phyloP scores from a whole-genome alignment of 2,113 vertebrate species.

The Tamias sibiricus region DNA sequence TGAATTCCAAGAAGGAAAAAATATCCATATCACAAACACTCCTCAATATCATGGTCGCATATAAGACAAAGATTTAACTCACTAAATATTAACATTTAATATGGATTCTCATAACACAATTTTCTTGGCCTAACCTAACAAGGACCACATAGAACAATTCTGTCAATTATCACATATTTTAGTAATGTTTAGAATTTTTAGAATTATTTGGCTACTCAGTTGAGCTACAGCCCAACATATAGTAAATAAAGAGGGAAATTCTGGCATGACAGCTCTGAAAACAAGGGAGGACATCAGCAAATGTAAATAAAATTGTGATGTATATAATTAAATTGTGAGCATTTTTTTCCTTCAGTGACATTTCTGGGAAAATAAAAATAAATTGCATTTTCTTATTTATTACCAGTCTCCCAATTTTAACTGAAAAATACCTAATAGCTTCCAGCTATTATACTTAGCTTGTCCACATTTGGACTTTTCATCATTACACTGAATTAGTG shows the following conservation, averaged over 20 bases:
- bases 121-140: background rate
- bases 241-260: background rate
- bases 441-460: background rate
- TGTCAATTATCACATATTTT: background rate
- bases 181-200: slow-evolving; percentile 3
- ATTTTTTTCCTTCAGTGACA: slow-evolving; percentile 3
- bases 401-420: background rate
- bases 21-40: background rate
- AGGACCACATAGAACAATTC: background rate
- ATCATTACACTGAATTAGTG: background rate
- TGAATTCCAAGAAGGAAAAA: background rate
- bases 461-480: background rate
- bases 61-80: background rate
- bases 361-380: slow-evolving; percentile 30
- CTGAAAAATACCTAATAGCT: background rate
- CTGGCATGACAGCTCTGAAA: background rate
- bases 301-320: background rate
- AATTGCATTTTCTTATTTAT: background rate
- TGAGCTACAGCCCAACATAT: background rate
- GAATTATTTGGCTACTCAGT: background rate
- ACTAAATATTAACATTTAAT: background rate
- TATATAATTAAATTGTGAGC: background rate
- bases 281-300: background rate
- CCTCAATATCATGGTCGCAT: background rate
- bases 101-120: background rate